These are phyloP conservation scores for Actinemys pallida DNA, from an alignment of 2,113 vertebrate species.

Conservation along the genomic window DNA sequence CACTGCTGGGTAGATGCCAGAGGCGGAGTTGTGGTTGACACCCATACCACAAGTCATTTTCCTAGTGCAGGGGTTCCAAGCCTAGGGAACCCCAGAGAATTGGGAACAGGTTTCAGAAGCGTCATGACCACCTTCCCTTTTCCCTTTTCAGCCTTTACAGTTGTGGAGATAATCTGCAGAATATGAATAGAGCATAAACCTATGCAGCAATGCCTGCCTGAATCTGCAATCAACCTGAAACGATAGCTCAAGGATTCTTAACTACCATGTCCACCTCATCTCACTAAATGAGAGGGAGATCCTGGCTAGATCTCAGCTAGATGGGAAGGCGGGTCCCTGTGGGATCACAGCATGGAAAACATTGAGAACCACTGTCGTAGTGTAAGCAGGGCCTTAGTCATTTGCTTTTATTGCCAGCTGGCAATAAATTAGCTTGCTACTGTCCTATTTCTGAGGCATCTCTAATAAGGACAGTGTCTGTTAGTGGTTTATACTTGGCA, in stretches of 20 bases:
- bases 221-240: neutral
- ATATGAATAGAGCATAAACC: neutral
- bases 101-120: neutral
- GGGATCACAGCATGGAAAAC: neutral
- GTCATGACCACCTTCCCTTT: neutral
- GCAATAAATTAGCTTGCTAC: slow-evolving; percentile 2
- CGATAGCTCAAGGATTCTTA: neutral
- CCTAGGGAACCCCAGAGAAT: neutral
- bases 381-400: neutral
- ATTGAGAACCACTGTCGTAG: neutral
- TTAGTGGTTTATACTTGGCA: slow-evolving; percentile 26
- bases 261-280: neutral
- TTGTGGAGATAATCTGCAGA: slow-evolving; percentile 4
- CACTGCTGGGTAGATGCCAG: neutral
- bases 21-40: neutral
- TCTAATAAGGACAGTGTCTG: neutral
- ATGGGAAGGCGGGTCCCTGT: neutral
- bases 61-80: neutral
- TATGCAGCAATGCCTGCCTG: neutral
- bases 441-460: slow-evolving; percentile 29
- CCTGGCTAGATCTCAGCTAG: neutral
- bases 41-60: neutral
- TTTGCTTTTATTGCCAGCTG: neutral
- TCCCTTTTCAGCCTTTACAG: neutral
- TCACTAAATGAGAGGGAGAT: neutral